These are phyloP conservation scores for Chrysomela aeneicollis DNA, from an alignment of 2,888 invertebrate genomes.

Conservation along the genomic window DNA sequence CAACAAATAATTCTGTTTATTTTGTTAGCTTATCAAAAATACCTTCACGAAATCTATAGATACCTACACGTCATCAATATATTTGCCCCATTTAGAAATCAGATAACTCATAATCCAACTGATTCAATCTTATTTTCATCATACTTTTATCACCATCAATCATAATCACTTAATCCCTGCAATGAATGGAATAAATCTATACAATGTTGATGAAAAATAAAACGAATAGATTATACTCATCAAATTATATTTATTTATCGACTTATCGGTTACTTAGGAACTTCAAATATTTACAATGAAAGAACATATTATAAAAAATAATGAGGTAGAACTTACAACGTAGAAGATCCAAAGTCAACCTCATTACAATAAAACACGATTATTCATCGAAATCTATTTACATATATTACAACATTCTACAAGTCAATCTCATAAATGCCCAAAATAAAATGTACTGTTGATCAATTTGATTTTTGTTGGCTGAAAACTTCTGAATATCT, in stretches of 20 bases:
- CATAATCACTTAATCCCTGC: not conserved
- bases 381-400: slow-evolving; percentile 28
- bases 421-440: slow-evolving; percentile 8
- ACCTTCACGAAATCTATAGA: no score
- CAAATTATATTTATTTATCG: slow-evolving; percentile 39
- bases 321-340: slow-evolving; percentile 51
- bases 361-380: slow-evolving; percentile 22
- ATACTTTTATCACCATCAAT: not conserved
- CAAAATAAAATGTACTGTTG: not conserved
- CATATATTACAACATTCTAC: slow-evolving; percentile 32
- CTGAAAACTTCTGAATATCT: not conserved
- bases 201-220: slow-evolving; percentile 20
- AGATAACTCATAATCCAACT: not conserved
- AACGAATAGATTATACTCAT: slow-evolving; percentile 33
- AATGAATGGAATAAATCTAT: not conserved
- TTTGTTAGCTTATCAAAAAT: no score
- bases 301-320: slow-evolving; percentile 45
- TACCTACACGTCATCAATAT: no score
- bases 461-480: not conserved
- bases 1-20: no score
- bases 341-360: slow-evolving; percentile 39
- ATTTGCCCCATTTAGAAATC: not conserved
- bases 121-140: not conserved
- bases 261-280: slow-evolving; percentile 47
- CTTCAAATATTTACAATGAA: slow-evolving; percentile 54